phyloP scores from a whole-genome alignment of 1,140 invertebrate genomes.

The Lepidostoma basale region DNA sequence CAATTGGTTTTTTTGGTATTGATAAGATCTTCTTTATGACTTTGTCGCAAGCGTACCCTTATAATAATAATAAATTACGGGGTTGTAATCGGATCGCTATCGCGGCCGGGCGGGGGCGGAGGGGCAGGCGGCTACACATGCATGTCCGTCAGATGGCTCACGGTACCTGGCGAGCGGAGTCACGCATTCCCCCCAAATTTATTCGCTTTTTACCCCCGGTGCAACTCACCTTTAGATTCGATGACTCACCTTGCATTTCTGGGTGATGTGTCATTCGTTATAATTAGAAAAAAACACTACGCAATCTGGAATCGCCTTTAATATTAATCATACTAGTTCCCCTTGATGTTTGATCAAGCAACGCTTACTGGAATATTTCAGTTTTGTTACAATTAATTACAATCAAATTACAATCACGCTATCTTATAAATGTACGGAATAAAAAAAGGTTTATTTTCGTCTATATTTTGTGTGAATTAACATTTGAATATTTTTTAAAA shows the following conservation, averaged over 20 bases:
- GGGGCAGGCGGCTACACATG: background rate
- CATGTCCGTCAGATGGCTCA: slow-evolving; percentile 14
- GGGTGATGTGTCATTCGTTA: slow-evolving; percentile 7
- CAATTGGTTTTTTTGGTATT: background rate
- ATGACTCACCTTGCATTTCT: slow-evolving; percentile 7
- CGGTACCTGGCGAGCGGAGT: background rate
- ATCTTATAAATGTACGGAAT: no score
- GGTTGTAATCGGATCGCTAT: background rate
- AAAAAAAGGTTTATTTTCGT: no score
- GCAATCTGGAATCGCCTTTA: background rate
- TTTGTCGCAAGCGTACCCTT: background rate
- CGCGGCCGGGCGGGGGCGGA: background rate
- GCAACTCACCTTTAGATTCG: background rate
- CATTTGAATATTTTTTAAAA: no score
- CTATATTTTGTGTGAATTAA: no score
- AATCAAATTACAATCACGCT: no score
- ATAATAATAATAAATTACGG: slow-evolving; percentile 1
- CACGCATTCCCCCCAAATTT: slow-evolving; percentile 4
- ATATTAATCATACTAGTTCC: background rate
- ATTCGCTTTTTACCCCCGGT: slow-evolving; percentile 1
- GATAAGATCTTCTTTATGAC: background rate
- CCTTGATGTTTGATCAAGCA: no score
- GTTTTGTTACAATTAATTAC: no score
- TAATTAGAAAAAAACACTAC: background rate
- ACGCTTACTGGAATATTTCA: no score